Evolutionary conservation across 2,888 invertebrate species (phyloP).

Genomic region (Galeruca laticollis): DNA sequence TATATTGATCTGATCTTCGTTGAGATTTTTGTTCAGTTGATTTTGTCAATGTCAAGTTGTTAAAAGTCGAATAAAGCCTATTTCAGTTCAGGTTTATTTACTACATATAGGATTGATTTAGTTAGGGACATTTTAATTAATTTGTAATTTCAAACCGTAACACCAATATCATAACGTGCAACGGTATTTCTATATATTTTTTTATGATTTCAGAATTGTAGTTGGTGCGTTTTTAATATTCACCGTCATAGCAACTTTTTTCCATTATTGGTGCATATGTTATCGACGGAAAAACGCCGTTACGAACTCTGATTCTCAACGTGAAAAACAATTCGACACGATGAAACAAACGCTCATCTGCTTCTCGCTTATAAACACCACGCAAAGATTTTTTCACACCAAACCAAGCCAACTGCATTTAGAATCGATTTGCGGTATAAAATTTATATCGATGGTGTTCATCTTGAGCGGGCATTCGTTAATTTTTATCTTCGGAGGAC

Average conservation of each 20-base stretch:
- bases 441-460: conserved; percentile 76
- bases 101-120: too few species aligned
- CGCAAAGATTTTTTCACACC: conserved; percentile 72
- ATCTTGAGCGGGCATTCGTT: conserved; percentile 77
- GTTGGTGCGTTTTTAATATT: conserved; percentile 55
- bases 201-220: conserved; percentile 48
- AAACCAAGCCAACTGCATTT: conserved; percentile 73
- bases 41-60: too few species aligned
- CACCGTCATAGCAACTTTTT: conserved; percentile 55
- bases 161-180: too few species aligned
- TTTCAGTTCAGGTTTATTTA: too few species aligned
- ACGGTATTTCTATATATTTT: conserved; percentile 11
- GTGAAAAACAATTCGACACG: conserved; percentile 37
- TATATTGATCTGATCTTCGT: too few species aligned
- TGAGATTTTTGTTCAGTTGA: too few species aligned
- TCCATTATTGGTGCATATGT: conserved; percentile 53
- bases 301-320: conserved; percentile 50
- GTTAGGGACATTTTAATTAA: too few species aligned
- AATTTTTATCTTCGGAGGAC: conserved; percentile 76
- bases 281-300: conserved; percentile 47
- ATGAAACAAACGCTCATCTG: conserved; percentile 62
- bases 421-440: conserved; percentile 72
- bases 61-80: too few species aligned
- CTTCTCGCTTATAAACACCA: conserved; percentile 73
- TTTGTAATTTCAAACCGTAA: too few species aligned